Evolutionary conservation across 2,797 vertebrate genomes (phyloP).

Genomic region (Amblyopsis hoosieri): DNA sequence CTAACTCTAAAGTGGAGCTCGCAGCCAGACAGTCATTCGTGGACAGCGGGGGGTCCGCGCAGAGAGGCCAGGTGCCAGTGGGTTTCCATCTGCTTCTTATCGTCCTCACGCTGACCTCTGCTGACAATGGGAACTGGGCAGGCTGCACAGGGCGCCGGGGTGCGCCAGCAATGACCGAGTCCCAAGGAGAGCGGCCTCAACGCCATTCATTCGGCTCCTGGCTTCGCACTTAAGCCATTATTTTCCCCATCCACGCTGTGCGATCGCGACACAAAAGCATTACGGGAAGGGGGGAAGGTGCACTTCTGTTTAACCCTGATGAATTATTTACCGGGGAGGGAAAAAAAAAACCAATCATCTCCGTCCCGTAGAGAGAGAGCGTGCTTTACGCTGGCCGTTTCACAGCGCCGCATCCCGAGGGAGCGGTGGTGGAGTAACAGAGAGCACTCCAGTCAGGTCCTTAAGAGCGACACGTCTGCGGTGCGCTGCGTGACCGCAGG

Average conservation of each 20-base stretch:
- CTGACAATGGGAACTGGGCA: slow-evolving; percentile 71
- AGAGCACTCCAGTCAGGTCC: slow-evolving; percentile 47
- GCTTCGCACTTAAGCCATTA: slow-evolving; percentile 57
- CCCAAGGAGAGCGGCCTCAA: slow-evolving; percentile 60
- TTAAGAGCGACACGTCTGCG: slow-evolving; percentile 48
- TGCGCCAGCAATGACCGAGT: slow-evolving; percentile 61
- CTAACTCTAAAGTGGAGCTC: slow-evolving; percentile 70
- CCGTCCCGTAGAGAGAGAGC: slow-evolving; percentile 24
- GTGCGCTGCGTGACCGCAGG: slow-evolving; percentile 48
- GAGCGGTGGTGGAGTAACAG: slow-evolving; percentile 45
- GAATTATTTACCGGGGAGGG: slow-evolving; percentile 63
- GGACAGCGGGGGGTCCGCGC: slow-evolving; percentile 60
- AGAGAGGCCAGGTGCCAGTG: slow-evolving; percentile 70
- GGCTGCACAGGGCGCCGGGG: slow-evolving; percentile 58
- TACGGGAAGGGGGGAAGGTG: slow-evolving; percentile 40
- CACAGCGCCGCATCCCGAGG: slow-evolving; percentile 35
- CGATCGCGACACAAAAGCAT: slow-evolving; percentile 55
- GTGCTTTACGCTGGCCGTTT: slow-evolving; percentile 32
- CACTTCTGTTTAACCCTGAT: slow-evolving; percentile 63
- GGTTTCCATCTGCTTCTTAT: slow-evolving; percentile 80
- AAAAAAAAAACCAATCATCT: slow-evolving; percentile 56
- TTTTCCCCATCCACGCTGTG: slow-evolving; percentile 49
- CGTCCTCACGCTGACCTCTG: slow-evolving; percentile 74
- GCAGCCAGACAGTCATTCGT: slow-evolving; percentile 62
- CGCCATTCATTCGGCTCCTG: slow-evolving; percentile 63